Percentiles rank a stretch among this genome's conserved stretches.
These are phyloP conservation scores for Philereme vetulata DNA, from an alignment of 2,888 invertebrate genomes.

Conservation along the genomic window DNA sequence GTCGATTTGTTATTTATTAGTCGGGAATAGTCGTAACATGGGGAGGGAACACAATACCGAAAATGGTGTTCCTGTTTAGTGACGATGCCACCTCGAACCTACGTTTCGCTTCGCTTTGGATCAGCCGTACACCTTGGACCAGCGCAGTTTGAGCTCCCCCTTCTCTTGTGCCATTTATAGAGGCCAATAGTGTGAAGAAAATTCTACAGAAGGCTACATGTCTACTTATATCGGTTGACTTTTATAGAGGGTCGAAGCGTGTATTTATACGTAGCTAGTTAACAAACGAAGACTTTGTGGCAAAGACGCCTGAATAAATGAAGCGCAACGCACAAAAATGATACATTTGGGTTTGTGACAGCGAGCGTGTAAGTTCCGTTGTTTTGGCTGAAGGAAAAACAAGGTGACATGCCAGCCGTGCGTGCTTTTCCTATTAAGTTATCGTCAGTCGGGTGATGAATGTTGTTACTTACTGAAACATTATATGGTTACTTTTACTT, in stretches of 20 bases:
- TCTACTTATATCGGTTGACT: constrained; percentile 56
- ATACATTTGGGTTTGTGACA: constrained; percentile 67
- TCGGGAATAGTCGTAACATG: constrained; percentile 79
- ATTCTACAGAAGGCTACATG: constrained; percentile 55
- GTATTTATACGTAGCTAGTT: constrained; percentile 73
- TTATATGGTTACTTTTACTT: constrained; percentile 3
- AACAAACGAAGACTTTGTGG: constrained; percentile 68
- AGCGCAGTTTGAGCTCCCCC: constrained; percentile 60
- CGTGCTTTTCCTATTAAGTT: constrained; percentile 52
- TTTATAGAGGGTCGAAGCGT: constrained; percentile 61
- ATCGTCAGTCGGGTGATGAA: constrained; percentile 44
- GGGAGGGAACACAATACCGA: constrained; percentile 75
- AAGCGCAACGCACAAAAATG: constrained; percentile 70
- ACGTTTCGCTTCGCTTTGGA: constrained; percentile 66
- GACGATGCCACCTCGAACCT: constrained; percentile 70
- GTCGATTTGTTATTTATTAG: constrained; percentile 84
- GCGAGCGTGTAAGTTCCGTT: constrained; percentile 55
- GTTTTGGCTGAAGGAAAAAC: constrained; percentile 53
- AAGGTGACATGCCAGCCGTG: constrained; percentile 56
- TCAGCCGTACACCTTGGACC: constrained; percentile 55
- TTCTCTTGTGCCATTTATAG: constrained; percentile 51
- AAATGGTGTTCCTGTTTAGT: constrained; percentile 79
- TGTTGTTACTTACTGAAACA: constrained; percentile 25
- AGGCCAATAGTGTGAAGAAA: constrained; percentile 47
- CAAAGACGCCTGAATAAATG: constrained; percentile 68